A percentile compares a stretch with the other conserved stretches of the same genome.
These are phyloP conservation scores for Brachionus rotundiformis DNA, from an alignment of 1,140 invertebrate species.

Conservation along the genomic window DNA sequence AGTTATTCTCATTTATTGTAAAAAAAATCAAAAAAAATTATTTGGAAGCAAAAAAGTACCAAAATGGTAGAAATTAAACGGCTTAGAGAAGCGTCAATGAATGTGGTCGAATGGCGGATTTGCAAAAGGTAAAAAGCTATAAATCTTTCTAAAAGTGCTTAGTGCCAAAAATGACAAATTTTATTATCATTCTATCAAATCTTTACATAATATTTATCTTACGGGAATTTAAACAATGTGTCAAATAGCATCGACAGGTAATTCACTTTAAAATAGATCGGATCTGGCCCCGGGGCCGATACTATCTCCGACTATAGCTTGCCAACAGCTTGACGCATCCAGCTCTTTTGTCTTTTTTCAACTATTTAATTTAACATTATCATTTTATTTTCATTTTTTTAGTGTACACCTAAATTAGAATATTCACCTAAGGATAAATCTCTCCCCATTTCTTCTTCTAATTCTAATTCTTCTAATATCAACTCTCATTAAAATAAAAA, in stretches of 20 bases:
- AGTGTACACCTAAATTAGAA: conserved; percentile 22
- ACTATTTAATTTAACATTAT: conserved; percentile 38
- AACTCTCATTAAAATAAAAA: background rate
- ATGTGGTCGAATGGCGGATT: conserved; percentile 1
- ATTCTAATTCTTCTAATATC: background rate
- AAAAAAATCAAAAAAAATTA: background rate
- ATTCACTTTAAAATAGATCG: conserved; percentile 30
- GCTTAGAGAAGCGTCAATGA: background rate
- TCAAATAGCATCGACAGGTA: background rate
- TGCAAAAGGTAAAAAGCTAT: background rate
- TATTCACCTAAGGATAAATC: conserved; percentile 33
- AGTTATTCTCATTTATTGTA: conserved; percentile 26
- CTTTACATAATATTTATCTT: conserved; percentile 43
- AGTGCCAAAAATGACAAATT: conserved; percentile 26
- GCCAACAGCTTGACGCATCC: background rate
- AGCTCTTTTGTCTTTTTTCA: conserved; percentile 18
- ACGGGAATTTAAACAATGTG: conserved; percentile 22
- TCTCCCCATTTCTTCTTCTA: background rate
- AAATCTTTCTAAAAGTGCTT: background rate
- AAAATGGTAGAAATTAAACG: background rate
- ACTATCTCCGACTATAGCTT: background rate
- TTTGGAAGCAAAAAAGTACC: background rate
- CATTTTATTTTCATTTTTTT: background rate
- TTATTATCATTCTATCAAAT: background rate
- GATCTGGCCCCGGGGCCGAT: background rate